Percentiles rank a stretch among this genome's conserved stretches.
Conservation (phyloP, 2,888 invertebrate species). For the Chironomus tentans region DNA sequence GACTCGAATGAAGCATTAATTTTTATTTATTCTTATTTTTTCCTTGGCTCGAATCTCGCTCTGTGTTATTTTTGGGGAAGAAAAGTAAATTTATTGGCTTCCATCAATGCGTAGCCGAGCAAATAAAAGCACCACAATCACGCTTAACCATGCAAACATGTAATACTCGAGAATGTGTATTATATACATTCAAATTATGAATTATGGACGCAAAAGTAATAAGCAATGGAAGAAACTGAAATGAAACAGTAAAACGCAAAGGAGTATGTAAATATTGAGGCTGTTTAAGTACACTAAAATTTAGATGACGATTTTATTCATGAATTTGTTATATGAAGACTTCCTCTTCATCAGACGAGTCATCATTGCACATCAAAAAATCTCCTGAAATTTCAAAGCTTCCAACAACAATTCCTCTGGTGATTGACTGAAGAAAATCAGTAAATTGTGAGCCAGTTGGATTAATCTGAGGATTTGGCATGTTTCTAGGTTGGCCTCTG, state of each 20-base stretch:
- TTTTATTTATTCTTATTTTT: background rate
- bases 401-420: too few species aligned
- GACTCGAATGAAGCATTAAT: background rate
- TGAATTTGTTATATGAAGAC: too few species aligned
- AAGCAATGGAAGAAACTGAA: background rate
- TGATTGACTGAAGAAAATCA: too few species aligned
- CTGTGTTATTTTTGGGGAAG: background rate
- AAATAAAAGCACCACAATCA: conserved; percentile 9
- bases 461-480: too few species aligned
- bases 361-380: too few species aligned
- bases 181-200: background rate
- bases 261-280: background rate
- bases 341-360: too few species aligned
- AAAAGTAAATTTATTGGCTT: conserved; percentile 18
- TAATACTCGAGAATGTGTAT: background rate
- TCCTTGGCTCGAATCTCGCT: background rate
- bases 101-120: conserved; percentile 15
- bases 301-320: too few species aligned
- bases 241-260: background rate
- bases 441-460: too few species aligned
- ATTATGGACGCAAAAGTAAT: background rate
- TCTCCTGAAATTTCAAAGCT: too few species aligned
- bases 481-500: too few species aligned
- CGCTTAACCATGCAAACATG: conserved; percentile 25
- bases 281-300: too few species aligned